Evolutionary conservation across 2,888 invertebrate genomes (phyloP).

Genomic region (Villa cingulata): DNA sequence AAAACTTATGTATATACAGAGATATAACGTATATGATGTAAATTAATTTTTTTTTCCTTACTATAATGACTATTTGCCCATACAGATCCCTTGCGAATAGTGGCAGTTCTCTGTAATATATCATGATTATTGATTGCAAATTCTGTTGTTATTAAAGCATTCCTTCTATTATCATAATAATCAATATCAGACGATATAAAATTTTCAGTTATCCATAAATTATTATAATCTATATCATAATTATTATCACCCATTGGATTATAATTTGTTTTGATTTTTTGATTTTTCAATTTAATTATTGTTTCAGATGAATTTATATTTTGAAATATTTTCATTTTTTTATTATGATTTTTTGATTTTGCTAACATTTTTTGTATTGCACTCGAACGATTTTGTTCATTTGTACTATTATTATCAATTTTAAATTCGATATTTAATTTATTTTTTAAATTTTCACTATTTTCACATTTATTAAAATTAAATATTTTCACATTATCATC

Average conservation of each 20-base stretch:
- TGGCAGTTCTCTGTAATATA: slow-evolving; percentile 12
- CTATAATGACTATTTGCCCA: slow-evolving; percentile 16
- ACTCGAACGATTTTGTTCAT: slow-evolving; percentile 19
- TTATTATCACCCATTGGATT: background rate
- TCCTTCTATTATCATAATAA: slow-evolving; percentile 3
- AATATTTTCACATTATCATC: slow-evolving; percentile 6
- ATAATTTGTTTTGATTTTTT: background rate
- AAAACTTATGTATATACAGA: too few relatives aligned
- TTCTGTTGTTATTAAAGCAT: too few relatives aligned
- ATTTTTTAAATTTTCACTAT: slow-evolving; percentile 17
- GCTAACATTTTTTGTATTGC: slow-evolving; percentile 29
- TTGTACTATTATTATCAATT: background rate
- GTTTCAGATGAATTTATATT: too few relatives aligned
- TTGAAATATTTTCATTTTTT: slow-evolving; percentile 1
- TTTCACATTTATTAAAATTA: slow-evolving; percentile 7
- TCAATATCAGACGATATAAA: background rate
- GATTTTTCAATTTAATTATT: background rate
- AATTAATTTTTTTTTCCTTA: slow-evolving; percentile 11
- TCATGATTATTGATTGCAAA: too few relatives aligned
- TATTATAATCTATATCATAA: background rate
- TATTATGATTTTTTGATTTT: slow-evolving; percentile 30
- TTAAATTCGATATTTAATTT: slow-evolving; percentile 21
- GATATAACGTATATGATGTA: too few relatives aligned
- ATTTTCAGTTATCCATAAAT: background rate
- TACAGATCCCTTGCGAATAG: slow-evolving; percentile 16